Percentiles rank a stretch among this genome's conserved stretches.
phyloP scores from a whole-genome alignment of 2,113 vertebrate genomes.

The Eira barbara region DNA sequence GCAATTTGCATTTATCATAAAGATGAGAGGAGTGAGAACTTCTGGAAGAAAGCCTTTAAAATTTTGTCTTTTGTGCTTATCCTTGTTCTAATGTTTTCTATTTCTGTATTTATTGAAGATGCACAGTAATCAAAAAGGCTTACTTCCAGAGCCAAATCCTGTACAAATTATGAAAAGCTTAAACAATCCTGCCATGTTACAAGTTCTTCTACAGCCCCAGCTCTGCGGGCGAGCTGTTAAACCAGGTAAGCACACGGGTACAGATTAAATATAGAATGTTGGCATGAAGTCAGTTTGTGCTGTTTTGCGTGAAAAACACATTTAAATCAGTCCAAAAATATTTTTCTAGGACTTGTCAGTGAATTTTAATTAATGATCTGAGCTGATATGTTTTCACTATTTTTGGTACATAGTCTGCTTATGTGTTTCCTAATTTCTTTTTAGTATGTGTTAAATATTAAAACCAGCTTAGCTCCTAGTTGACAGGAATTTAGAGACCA shows the following conservation, averaged over 20 bases:
- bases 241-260: conserved; percentile 81
- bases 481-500: not conserved
- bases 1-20: not conserved
- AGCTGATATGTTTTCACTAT: not conserved
- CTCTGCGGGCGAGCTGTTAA: conserved; percentile 85
- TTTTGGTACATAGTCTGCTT: not conserved
- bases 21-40: not conserved
- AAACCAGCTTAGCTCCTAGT: not conserved
- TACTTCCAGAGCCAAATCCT: conserved; percentile 95
- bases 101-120: conserved; percentile 84
- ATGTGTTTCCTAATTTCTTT: not conserved
- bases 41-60: not conserved
- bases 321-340: not conserved
- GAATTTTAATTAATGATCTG: not conserved
- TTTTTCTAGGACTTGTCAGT: not conserved
- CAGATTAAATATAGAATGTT: not conserved
- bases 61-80: not conserved
- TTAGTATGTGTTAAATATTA: conserved; percentile 8
- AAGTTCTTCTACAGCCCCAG: conserved; percentile 94
- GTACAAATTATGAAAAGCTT: conserved; percentile 96
- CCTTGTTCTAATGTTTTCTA: not conserved
- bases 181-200: conserved; percentile 94
- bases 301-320: not conserved
- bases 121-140: conserved; percentile 93
- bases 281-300: not conserved